Conservation (phyloP, 2,113 vertebrate species). For the Notechis scutatus region DNA sequence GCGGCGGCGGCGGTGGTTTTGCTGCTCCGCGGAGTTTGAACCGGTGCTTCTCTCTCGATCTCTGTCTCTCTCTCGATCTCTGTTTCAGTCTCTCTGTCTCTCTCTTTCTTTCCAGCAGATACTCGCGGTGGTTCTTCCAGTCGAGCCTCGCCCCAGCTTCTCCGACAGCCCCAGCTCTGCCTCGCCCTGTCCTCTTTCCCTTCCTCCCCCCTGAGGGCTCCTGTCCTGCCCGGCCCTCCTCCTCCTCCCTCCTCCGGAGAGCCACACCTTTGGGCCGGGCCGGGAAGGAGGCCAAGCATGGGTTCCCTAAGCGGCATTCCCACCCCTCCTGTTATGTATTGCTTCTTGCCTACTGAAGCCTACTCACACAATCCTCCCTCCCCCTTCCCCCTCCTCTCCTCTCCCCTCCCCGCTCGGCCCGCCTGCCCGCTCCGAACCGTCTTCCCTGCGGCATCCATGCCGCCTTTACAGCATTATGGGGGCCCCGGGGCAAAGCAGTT, state of each 20-base stretch:
- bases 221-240: not conserved
- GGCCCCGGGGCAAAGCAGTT: too few relatives aligned
- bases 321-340: not conserved
- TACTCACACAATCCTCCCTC: too few relatives aligned
- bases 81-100: not conserved
- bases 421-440: too few relatives aligned
- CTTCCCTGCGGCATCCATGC: too few relatives aligned
- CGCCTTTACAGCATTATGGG: too few relatives aligned
- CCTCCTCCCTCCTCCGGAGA: not conserved
- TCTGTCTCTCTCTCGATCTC: not conserved
- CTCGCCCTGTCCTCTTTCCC: not conserved
- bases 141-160: accelerated
- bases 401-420: too few relatives aligned
- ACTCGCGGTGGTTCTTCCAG: not conserved
- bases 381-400: too few relatives aligned
- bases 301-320: not conserved
- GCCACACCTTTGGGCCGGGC: not conserved
- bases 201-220: not conserved
- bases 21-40: not conserved
- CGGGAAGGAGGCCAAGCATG: not conserved
- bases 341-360: too few relatives aligned
- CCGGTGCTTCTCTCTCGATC: not conserved
- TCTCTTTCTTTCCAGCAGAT: conserved; percentile 1
- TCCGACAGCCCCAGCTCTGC: accelerated
- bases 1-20: not conserved